Evolutionary conservation across 2,888 invertebrate genomes (phyloP), one percentile per base, ranked within the genome.

Genomic region (Macrophya annulata): DNA sequence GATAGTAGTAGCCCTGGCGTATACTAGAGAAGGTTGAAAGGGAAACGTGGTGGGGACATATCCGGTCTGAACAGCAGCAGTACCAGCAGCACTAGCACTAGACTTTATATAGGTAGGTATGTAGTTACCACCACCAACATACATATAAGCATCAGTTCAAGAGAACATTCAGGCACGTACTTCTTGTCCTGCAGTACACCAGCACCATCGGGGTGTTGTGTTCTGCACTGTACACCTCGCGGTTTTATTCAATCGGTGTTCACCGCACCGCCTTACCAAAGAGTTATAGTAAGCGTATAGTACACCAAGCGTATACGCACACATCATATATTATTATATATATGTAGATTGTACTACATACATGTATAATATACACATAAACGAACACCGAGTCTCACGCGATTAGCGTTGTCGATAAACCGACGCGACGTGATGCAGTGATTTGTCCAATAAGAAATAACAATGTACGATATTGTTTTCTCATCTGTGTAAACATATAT

Each of bases 31-130:
- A 88, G 88, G 87, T 85, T 84, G 85, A 86, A 87, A 86, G 84
- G 79, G 87, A 85, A 87, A 86, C 71, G 87, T 77, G 85, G 85
- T 82, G 86, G 74, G 85, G 82, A 77, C 45, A 84, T 89, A 91
- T 92, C 92, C 92, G 92, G 91, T 89, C 87, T 85, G 89, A 87
- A 89, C 59, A 55, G 62, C 62, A 40, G 40, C 79, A 48, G 40
- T 21, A 72, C 37, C 15, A 25, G 79, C 59, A 17, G 15, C 25
- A 51, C 25, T 8, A 43, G 17, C 25, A 62, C 10, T n/a, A 25
- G 17, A 15, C 62, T 31, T 31, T 31, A 31, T 1, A 3, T 31
- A 31, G 31, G 3, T 31, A 31, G 31, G 31, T 31, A 31, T 31
- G 31, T 31, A 31, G 31, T 31, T 31, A 31, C 31, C 31, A 31